phyloP scores from a whole-genome alignment of 2,797 vertebrate genomes.

The Acanthurus lineatus region DNA sequence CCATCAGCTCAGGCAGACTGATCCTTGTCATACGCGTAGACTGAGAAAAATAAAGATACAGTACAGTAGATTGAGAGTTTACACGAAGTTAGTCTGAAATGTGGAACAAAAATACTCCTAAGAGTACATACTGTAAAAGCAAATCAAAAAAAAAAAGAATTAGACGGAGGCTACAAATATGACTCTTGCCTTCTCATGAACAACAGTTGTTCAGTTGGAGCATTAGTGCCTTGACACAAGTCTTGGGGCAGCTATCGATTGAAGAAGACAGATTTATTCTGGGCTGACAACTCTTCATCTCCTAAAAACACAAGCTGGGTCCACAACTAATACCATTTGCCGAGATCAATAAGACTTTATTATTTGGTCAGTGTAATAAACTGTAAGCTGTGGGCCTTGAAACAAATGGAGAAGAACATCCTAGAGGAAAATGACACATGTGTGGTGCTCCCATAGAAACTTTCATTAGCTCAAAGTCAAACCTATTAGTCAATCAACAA shows the following conservation, averaged over 20 bases:
- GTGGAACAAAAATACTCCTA: too few relatives aligned
- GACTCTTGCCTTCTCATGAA: background rate
- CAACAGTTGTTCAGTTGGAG: background rate
- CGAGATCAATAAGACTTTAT: constrained; percentile 41
- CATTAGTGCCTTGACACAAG: constrained; percentile 17
- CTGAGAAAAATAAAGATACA: too few relatives aligned
- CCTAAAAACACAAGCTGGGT: background rate
- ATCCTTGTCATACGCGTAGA: too few relatives aligned
- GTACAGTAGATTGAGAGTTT: too few relatives aligned
- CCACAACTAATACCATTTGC: constrained; percentile 23
- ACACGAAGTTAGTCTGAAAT: too few relatives aligned
- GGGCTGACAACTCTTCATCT: constrained; percentile 6
- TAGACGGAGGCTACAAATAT: background rate
- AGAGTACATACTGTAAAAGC: background rate
- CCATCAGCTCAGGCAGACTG: too few relatives aligned
- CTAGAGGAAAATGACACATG: background rate
- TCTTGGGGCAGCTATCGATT: constrained; percentile 32
- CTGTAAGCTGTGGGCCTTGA: background rate
- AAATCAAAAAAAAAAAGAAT: constrained; percentile 1
- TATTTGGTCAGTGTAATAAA: constrained; percentile 33
- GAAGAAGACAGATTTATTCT: constrained; percentile 17
- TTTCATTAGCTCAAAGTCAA: background rate
- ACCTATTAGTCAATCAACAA: background rate
- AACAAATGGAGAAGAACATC: background rate
- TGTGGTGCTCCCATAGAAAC: background rate